Base-by-base conservation (phyloP, 2,888 invertebrate genomes). In the Mythimna impura region DNA sequence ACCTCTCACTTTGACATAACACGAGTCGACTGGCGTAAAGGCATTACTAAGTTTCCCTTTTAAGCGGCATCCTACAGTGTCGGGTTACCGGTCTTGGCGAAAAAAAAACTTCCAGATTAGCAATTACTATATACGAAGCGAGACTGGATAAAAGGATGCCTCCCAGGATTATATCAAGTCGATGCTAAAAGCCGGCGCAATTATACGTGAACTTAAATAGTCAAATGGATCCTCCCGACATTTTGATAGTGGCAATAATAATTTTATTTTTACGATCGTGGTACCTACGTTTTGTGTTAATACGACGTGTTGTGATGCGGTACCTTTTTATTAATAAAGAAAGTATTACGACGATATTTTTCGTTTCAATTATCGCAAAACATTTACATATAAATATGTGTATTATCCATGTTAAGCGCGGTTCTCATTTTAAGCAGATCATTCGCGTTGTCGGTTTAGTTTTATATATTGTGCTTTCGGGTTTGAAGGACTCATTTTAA, bases 41-140 rank as follows among this genome's bases (percentile, higher is more conserved):
- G 94, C 91, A 92, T 94, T 93, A 94, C 94, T 89, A 85, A 91
- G 92, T 91, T 94, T 93, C 90, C 93, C 93, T 94, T 94, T 95
- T 94, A 94, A 93, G 91, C 89, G 89, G 88, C 88, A 85, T 87
- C 89, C 89, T 88, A 90, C 89, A 88, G 95, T 94, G 92, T 95
- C 93, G 85, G 80, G 93, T 95, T 94, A 93, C 94, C 87, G 82
- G 89, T 81, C 66, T 71, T 75, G 80, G 76, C 73, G 17, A 47
- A 73, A 78, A 83, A 91, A 90, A 93, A 90, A 89, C 86, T 82
- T 81, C 71, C 78, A 89, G 91, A 92, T 92, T 92, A 92, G 91
- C 91, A 92, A 93, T 93, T 92, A 91, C 91, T 91, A 90, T 92
- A 91, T 88, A 88, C 82, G 85, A 83, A 85, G 80, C 82, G 81